Conservation (phyloP, 2,888 invertebrate genomes). For the Cancer borealis region DNA sequence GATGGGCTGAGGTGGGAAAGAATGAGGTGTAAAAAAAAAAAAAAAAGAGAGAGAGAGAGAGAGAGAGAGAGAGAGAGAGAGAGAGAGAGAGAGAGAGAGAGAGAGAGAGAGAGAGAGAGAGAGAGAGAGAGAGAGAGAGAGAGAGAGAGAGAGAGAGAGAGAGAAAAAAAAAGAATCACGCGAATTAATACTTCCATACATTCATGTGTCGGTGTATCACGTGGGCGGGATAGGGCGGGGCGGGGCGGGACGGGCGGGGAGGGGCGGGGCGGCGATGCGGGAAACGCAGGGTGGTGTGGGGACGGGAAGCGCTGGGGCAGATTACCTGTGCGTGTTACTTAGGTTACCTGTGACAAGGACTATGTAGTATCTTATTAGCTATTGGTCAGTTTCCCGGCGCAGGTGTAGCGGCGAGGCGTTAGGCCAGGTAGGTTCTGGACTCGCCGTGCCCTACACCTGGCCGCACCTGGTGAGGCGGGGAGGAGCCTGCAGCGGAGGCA, state of each 20-base stretch:
- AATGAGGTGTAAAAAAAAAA: not conserved
- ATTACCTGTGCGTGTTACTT: constrained; percentile 20
- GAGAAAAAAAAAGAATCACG: not conserved
- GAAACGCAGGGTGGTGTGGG: not conserved
- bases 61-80: not conserved
- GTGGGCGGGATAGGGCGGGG: not conserved
- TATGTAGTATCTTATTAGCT: constrained; percentile 3
- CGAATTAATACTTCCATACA: not conserved
- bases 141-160: not conserved
- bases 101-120: constrained; percentile 30
- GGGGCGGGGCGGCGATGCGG: not conserved
- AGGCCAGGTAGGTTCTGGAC: not conserved
- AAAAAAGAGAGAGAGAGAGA: constrained; percentile 12
- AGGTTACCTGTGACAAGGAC: constrained; percentile 27
- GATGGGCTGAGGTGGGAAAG: not conserved
- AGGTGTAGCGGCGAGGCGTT: not conserved
- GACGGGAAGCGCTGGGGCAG: not conserved
- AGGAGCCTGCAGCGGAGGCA: not conserved
- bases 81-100: constrained; percentile 13
- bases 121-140: not conserved
- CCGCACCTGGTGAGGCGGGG: not conserved
- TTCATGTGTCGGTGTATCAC: not conserved
- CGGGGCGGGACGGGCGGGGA: not conserved
- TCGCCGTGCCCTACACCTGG: not conserved
- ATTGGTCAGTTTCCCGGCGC: constrained; percentile 18